Base-by-base conservation (phyloP, 2,113 vertebrate genomes). In the Agapornis roseicollis region DNA sequence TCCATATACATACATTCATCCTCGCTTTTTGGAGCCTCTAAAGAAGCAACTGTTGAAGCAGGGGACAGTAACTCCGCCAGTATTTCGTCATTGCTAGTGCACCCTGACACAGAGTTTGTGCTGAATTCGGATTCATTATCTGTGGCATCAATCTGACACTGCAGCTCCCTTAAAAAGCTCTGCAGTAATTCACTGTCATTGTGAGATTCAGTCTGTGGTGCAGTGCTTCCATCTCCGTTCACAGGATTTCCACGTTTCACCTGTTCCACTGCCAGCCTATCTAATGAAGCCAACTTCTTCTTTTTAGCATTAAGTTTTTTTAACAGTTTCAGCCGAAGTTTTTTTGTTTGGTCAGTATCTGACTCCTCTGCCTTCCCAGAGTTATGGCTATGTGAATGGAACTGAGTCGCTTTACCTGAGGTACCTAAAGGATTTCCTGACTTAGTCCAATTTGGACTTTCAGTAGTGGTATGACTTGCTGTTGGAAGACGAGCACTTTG, bases 241-340 rank as follows among this genome's bases (percentile, higher is more conserved):
- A 37, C 29, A 78, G 64, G 33, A 11, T 84, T 77, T 84, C 80
- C 89, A 20, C 27, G 80, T 71, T 17, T 92, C 42, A 41, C 83
- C 78, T 50, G 94, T 86, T 90, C 94, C 52, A 83, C 97, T 82
- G 98, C 82, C 66, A 98, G 72, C 49, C 95, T 91, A 42, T 99
- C 98, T 58, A 99, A 94, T 9, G 98, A 97, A 13, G 98, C 99
- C 27, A 99, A 96, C 92, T 99, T 98, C 96, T 98, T 99, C 97
- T 99, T 99, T 97, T 99, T 99, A 23, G 98, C 98, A 80, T 99
- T 99, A 23, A 99, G 98, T 56, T 99, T 98, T 97, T 99, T 99
- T 44, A 99, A 93, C n/a, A 99, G 98, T 93, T 99, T 99, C 15
- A 98, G 91, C 46, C 99, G 97, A 72, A 99, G 98, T 31, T 97